phyloP scores from a whole-genome alignment of 2,113 vertebrate genomes.

The Limnothrissa miodon region DNA sequence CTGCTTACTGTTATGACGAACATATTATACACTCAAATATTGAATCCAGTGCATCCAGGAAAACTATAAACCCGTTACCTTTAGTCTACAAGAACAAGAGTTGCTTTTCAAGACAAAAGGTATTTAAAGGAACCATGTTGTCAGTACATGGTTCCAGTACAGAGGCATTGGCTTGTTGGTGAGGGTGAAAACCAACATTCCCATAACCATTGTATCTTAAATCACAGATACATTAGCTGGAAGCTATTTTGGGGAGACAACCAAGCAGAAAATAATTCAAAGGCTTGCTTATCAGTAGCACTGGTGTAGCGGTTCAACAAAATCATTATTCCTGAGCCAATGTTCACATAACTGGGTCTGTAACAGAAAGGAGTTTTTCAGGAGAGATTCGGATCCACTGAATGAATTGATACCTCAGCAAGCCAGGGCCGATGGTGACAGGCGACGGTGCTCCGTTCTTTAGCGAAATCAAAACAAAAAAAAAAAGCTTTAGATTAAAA shows the following conservation, averaged over 20 bases:
- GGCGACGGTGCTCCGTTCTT: slow-evolving; percentile 18
- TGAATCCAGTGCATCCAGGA: not conserved
- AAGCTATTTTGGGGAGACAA: slow-evolving; percentile 71
- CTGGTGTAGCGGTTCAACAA: slow-evolving; percentile 69
- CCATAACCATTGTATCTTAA: slow-evolving; percentile 56
- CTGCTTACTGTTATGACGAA: not conserved
- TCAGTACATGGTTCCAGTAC: not conserved
- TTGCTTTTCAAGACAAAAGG: not conserved
- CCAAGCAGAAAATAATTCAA: slow-evolving; percentile 74
- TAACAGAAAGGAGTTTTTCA: slow-evolving; percentile 57
- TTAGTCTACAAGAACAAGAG: not conserved
- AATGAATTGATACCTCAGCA: slow-evolving; percentile 65
- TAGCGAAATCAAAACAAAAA: slow-evolving; percentile 43
- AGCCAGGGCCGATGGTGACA: slow-evolving; percentile 38
- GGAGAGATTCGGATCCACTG: slow-evolving; percentile 54
- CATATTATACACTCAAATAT: not conserved
- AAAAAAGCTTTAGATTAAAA: slow-evolving; percentile 30
- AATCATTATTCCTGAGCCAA: slow-evolving; percentile 69
- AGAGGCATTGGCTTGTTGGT: not conserved
- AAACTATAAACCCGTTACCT: not conserved
- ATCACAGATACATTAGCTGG: slow-evolving; percentile 66
- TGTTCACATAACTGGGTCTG: slow-evolving; percentile 67
- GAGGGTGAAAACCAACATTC: not conserved
- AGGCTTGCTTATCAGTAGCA: slow-evolving; percentile 69
- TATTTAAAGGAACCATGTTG: not conserved